phyloP scores from a whole-genome alignment of 2,797 vertebrate genomes.

The Peromyscus attwateri region DNA sequence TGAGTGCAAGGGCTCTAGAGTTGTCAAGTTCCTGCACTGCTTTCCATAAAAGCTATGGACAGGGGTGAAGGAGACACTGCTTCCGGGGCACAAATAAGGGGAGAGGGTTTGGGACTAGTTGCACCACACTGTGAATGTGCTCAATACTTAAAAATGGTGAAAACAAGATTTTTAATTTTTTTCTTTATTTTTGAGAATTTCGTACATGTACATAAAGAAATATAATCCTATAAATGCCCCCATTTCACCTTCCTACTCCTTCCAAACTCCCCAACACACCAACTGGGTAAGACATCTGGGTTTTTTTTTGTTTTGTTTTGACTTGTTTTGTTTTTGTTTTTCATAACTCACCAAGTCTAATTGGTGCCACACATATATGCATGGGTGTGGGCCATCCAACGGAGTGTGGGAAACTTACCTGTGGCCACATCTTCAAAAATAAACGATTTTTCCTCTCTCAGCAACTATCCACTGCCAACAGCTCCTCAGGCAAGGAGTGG shows the following conservation, averaged over 20 bases:
- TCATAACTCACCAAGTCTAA: neutral
- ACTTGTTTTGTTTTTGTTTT: neutral
- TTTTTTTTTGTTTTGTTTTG: neutral
- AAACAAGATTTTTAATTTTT: neutral
- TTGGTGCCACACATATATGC: too few relatives aligned
- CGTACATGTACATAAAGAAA: neutral
- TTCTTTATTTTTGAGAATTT: neutral
- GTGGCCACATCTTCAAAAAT: too few relatives aligned
- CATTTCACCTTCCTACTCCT: neutral
- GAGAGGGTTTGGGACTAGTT: neutral
- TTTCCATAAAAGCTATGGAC: neutral
- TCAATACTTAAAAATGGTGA: constrained; percentile 11
- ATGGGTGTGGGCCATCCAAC: too few relatives aligned
- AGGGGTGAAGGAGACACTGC: neutral
- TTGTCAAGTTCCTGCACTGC: neutral
- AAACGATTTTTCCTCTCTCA: neutral
- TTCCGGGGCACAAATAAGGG: neutral
- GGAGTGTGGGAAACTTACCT: neutral
- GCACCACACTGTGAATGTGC: neutral
- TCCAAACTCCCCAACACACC: neutral
- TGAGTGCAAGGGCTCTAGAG: neutral
- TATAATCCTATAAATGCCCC: neutral
- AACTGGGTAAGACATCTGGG: neutral
- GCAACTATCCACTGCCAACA: too few relatives aligned
- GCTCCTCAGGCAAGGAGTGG: neutral